Evolutionary conservation across 2,888 invertebrate genomes (phyloP), one percentile per base, ranked within the genome.

Genomic region (Euzetes globulus): DNA sequence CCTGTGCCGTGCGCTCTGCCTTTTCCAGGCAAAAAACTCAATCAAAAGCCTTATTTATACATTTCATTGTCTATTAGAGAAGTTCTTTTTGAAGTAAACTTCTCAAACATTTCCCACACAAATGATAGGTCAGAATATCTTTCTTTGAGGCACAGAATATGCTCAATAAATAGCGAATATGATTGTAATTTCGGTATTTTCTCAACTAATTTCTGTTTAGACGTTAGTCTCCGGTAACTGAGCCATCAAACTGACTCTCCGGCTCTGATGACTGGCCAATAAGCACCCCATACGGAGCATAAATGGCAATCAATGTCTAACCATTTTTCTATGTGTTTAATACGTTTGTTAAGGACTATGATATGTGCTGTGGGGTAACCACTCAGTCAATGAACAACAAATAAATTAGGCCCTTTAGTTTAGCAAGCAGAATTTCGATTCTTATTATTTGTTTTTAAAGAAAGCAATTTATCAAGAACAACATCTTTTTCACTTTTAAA

Each of bases 271-370:
- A 50, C 19, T 50, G 50, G 50, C 19, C 50, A 50, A 50, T 50
- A 50, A n/a, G 50, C 50, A 50, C 50, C 50, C 50, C 50, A 50
- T 50, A 50, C 50, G 19, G 50, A 17, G 19, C 50, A 50, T 50
- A 50, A 50, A 50, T 50, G 50, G 50, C 50, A 50, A 50, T 50
- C 50, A 50, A 50, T 50, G 50, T 50, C 50, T 50, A 50, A 50
- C 50, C 50, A n/a, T 50, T 50, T 50, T 50, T 41, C 41, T 41
- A 50, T 50, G 50, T 19, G 50, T 50, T 50, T 19, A 50, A 50
- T 50, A 50, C 50, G 5, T 50, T 19, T 41, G 41, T 41, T 41
- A 41, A 41, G 7, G 41, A 11, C 41, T 41, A 4, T 41, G 41
- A 41, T 41, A 41, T 41, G 41, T 41, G 41, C 41, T 41, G 7